Base-by-base conservation (phyloP, 1,140 invertebrate genomes). In the Megathymus violae region DNA sequence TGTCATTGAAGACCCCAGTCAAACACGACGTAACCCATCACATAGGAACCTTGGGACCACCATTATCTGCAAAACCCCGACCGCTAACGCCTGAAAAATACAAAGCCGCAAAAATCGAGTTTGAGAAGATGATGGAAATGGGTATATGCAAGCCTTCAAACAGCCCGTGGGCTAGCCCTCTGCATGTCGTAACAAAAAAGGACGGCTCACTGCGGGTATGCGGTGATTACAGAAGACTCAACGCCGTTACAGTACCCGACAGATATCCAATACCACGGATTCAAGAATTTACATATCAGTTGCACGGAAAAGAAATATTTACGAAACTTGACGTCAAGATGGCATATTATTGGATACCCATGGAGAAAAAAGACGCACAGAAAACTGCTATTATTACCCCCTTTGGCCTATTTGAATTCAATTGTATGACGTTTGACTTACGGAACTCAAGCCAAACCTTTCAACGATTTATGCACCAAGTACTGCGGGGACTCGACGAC, bases 311-410 rank as follows among this genome's bases (percentile, higher is more conserved):
- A 22, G 43, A 1, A 44, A 41, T 17, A 17, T 58, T 44, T 13
- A 25, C 52, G 5, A 17, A 13, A 1, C 25, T 58, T n/a, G 52
- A 44, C 19, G 11, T 58, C 4, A 41, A 44, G 4, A 15, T 40
- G 7, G 40, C 52, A 4, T 58, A 58, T 3, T 40, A 44, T 15
- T 17, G 11, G n/a, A 59, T 59, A 36, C 10, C 15, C 5, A 13
- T 47, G 3, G 27, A 13, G n/a, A 14, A 25, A 4, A 2, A 16
- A n/a, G 48, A 51, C n/a, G 36, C 36, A 11, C 14, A 19, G 4
- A 51, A 51, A 36, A 59, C 41, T 5, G 56, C 56, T 7, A 59
- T 59, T 36, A 11, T 19, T 7, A 59, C 54, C 0, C 54, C 54
- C 11, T 59, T 50, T 17, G 47, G 47, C 3, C 16, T 51, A 3